A percentile compares a stretch with the other conserved stretches of the same genome.
Conservation (phyloP, 2,797 vertebrate species). For the Hapalemur alaotrensis region DNA sequence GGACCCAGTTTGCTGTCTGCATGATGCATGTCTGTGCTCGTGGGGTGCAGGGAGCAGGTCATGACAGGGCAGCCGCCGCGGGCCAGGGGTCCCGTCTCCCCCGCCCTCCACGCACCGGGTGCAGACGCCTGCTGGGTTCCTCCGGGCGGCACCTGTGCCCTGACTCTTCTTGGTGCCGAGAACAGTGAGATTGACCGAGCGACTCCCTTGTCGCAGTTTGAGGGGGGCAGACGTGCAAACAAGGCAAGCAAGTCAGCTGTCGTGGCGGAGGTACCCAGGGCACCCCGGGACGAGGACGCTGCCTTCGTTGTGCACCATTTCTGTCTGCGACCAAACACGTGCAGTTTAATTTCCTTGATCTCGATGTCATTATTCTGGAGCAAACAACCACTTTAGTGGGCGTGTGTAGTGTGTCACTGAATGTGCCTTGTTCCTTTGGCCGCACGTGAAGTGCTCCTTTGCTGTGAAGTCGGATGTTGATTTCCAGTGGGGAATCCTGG, state of each 20-base stretch:
- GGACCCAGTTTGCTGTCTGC: conserved; percentile 82
- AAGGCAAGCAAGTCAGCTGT: fast-evolving
- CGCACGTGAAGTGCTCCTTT: fast-evolving
- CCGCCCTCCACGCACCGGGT: background rate
- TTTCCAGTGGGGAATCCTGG: background rate
- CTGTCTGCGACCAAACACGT: background rate
- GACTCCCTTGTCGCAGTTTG: fast-evolving
- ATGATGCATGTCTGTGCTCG: conserved; percentile 86
- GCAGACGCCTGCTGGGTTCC: background rate
- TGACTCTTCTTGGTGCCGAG: fast-evolving
- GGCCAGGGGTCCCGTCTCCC: background rate
- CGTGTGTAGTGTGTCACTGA: fast-evolving
- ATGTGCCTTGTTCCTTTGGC: background rate
- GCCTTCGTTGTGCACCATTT: fast-evolving
- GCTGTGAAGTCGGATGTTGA: background rate
- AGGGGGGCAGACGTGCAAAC: fast-evolving
- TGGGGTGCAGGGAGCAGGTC: conserved; percentile 75
- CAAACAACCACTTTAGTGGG: background rate
- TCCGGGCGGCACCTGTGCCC: fast-evolving
- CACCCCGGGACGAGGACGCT: fast-evolving
- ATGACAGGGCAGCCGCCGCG: conserved; percentile 16
- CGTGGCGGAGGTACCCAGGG: fast-evolving
- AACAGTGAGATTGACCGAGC: fast-evolving
- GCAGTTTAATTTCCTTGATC: conserved; percentile 7
- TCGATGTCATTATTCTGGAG: background rate